Base-by-base conservation (phyloP, 2,797 vertebrate genomes). In the Tragelaphus eurycerus region DNA sequence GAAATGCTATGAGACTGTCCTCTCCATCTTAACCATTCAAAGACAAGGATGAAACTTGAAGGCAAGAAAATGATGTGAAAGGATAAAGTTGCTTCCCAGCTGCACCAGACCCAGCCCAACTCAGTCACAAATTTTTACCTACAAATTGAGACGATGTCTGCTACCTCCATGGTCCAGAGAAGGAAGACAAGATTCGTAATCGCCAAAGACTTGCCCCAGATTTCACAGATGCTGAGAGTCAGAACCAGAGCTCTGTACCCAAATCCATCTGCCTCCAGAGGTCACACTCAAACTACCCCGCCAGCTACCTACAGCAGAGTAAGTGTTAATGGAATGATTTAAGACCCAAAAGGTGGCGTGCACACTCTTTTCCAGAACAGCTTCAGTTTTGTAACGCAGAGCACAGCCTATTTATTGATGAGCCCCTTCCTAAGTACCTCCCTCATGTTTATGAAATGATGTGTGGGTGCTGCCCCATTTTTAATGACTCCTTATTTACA, bases 401-500 rank as follows among this genome's bases (percentile, higher is more conserved):
- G 21, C 71, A 10, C 38, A 81, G 29, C 50, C 62, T 57, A 5
- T 13, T 60, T 90, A 87, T 52, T 48, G 88, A 88, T 52, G 46
- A 10, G 16, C 62, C 17, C 43, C 67, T 85, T 86, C 92, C 52
- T 29, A 9, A 87, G 60, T 17, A 6, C 92, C 64, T 95, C 94
- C 93, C 93, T 89, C 38, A 23, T n/a, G 74, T 92, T 79, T 97
- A 95, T 96, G 86, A 94, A 89, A 90, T 95, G 86, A 94, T 59
- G 8, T 71, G 29, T 50, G 60, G 94, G 62, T 16, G 6, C 67
- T 59, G 34, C 74, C 74, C 74, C 29, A 7, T 67, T 90, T 91
- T 60, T 96, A 96, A 95, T 86, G 94, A 84, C 50, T 90, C 93
- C 93, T 91, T 90, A 74, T 96, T 94, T 86, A 71, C 92, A 93